A percentile compares a stretch with the other conserved stretches of the same genome.
Conservation (phyloP, 2,113 vertebrate species). For the Potamarius usumacintae region DNA sequence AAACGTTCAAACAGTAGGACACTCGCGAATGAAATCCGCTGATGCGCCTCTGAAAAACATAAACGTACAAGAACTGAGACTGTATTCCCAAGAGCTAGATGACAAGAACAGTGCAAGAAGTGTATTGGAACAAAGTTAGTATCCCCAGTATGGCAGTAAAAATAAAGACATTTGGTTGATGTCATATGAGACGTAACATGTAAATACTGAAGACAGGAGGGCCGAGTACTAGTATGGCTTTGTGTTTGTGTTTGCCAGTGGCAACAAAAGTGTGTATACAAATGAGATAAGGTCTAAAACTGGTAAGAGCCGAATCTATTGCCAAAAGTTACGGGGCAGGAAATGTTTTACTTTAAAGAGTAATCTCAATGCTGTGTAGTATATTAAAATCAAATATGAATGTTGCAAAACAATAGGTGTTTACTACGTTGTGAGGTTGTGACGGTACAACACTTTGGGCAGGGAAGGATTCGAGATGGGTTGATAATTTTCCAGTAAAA, state of each 20-base stretch:
- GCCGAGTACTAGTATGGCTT: background rate
- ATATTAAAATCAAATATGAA: background rate
- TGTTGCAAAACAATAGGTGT: background rate
- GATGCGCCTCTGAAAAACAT: background rate
- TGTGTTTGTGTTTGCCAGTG: background rate
- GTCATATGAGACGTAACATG: background rate
- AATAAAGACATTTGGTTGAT: background rate
- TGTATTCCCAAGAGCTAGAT: background rate
- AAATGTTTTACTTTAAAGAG: background rate
- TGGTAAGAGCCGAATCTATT: background rate
- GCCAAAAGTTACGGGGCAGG: background rate
- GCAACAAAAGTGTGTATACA: background rate
- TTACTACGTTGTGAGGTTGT: background rate
- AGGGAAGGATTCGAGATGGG: background rate
- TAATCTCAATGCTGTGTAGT: background rate
- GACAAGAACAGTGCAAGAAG: background rate
- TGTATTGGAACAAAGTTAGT: background rate
- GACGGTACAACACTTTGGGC: background rate
- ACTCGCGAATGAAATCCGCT: background rate
- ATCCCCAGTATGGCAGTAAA: background rate
- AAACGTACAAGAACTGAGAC: background rate
- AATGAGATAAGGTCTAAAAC: background rate
- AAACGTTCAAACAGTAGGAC: background rate
- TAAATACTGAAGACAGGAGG: background rate
- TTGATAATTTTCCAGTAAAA: conserved; percentile 7